Evolutionary conservation across 92 coral and sea anemone genomes (phyloP), one percentile per base, ranked within the genome.

Genomic region (Zoanthus sociatus): DNA sequence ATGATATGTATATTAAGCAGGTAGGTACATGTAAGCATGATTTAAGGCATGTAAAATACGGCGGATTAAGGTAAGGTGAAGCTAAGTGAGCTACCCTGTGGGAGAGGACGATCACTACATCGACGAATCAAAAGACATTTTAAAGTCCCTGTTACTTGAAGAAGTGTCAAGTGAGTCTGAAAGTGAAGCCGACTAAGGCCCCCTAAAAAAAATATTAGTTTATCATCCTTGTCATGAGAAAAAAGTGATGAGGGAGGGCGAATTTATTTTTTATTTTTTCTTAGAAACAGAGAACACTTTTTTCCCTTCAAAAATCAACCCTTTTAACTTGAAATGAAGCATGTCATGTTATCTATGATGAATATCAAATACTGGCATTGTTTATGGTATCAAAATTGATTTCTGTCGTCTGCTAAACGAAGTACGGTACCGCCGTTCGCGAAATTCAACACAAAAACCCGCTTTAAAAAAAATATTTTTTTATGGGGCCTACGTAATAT

Each of bases 61-160:
- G n/a, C n/a, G n/a, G n/a, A n/a, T n/a, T n/a, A n/a, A n/a, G n/a
- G n/a, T n/a, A n/a, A n/a, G n/a, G n/a, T n/a, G n/a, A n/a, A n/a
- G n/a, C n/a, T n/a, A 63, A 63, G 87, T 68, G 76, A 83, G 76
- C 75, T 83, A 83, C 63, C 87, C 87, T 63, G 74, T 83, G 63
- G 87, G 58, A 63, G 87, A 69, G 76, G 87, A 83, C 32, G 78
- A 83, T 63, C 74, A 67, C 87, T 83, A 83, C 87, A 83, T 83
- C 64, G 87, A 83, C 87, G 87, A 83, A 63, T 83, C 87, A 83
- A 83, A 83, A 83, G 87, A 81, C 50, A 81, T 81, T 81, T 63
- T 81, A 66, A 81, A 81, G 78, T 73, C 78, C 78, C 78, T 73
- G 58, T 47, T 73, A 73, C 78, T 73, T 73, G 78, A 73, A 73